Evolutionary conservation across 2,888 invertebrate species (phyloP).

Genomic region (Camponotus fellah): DNA sequence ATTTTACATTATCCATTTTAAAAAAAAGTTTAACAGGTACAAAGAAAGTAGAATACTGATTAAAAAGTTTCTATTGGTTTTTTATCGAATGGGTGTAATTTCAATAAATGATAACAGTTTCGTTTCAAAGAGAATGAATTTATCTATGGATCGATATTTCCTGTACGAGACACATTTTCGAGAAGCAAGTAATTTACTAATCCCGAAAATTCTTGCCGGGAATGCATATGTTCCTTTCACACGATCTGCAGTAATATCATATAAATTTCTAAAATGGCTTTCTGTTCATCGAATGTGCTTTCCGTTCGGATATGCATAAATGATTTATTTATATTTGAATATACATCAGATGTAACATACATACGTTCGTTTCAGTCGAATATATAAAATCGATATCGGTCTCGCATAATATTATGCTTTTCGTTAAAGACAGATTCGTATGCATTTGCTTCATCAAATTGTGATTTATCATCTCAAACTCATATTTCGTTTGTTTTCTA

Average conservation of each 20-base stretch:
- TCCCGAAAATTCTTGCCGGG: constrained; percentile 7
- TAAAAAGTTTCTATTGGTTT: constrained; percentile 43
- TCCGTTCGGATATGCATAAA: constrained; percentile 6
- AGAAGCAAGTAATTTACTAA: constrained; percentile 17
- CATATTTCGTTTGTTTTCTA: not conserved
- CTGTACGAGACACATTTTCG: not conserved
- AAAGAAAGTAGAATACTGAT: constrained; percentile 14
- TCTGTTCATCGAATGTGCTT: constrained; percentile 18
- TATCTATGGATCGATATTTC: constrained; percentile 3
- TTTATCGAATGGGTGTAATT: constrained; percentile 10
- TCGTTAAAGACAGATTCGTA: constrained; percentile 15
- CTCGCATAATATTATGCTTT: constrained; percentile 7
- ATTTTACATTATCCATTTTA: not conserved
- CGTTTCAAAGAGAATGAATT: constrained; percentile 19
- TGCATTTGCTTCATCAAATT: constrained; percentile 16
- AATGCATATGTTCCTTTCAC: not conserved
- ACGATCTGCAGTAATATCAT: constrained; percentile 12
- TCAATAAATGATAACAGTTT: constrained; percentile 30
- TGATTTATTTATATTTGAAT: constrained; percentile 38
- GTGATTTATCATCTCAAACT: constrained; percentile 27
- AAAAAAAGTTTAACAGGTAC: not conserved
- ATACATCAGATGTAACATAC: constrained; percentile 13
- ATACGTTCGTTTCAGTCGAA: not conserved
- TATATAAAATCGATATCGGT: constrained; percentile 35
- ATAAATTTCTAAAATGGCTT: constrained; percentile 28